A percentile compares a stretch with the other conserved stretches of the same genome.
These are phyloP conservation scores for Drepana arcuata DNA, from an alignment of 1,140 invertebrate species.

Conservation along the genomic window DNA sequence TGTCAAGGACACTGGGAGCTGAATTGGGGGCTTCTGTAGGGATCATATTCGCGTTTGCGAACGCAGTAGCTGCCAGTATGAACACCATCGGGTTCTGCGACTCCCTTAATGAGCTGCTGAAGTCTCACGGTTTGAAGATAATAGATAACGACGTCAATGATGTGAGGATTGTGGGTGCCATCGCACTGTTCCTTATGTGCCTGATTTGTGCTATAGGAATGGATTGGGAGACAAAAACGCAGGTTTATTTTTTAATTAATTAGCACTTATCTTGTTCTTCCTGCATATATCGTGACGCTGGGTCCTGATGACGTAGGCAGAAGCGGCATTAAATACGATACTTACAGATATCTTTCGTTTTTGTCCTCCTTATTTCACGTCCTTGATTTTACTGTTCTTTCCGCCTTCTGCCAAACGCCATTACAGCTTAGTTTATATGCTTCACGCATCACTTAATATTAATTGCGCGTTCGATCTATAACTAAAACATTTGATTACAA, in stretches of 20 bases:
- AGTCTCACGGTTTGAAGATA: constrained; percentile 75
- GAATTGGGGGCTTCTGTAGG: constrained; percentile 98
- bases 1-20: constrained; percentile 95
- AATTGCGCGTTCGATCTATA: no score
- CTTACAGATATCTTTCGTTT: no score
- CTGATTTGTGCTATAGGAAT: constrained; percentile 91
- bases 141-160: constrained; percentile 85
- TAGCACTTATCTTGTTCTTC: no score
- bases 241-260: constrained; percentile 31
- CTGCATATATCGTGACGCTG: no score
- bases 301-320: no score
- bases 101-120: constrained; percentile 85
- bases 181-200: constrained; percentile 84
- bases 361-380: no score
- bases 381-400: no score
- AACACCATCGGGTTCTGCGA: constrained; percentile 99
- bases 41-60: constrained; percentile 96
- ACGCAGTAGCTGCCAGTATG: constrained; percentile 96
- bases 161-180: constrained; percentile 82
- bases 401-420: no score
- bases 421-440: no score
- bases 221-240: constrained; percentile 89
- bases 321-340: no score
- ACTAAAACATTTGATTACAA: no score
- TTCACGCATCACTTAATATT: no score